These are phyloP conservation scores for Hydrophis major DNA, from an alignment of 2,797 vertebrate genomes.

Conservation along the genomic window DNA sequence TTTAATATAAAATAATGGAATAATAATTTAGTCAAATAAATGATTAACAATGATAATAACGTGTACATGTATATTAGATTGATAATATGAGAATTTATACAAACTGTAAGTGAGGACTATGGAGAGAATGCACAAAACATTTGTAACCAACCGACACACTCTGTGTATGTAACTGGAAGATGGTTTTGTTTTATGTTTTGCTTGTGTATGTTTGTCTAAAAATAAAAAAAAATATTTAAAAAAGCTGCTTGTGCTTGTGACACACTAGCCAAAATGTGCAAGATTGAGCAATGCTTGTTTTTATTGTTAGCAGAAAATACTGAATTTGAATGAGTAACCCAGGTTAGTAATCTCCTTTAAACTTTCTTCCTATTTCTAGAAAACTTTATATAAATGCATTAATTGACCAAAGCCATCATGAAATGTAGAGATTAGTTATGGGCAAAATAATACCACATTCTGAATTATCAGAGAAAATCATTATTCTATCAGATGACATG, in stretches of 20 bases:
- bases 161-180: no score
- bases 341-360: not conserved
- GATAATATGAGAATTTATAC: no score
- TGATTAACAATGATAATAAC: no score
- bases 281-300: not conserved
- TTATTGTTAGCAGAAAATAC: not conserved
- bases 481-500: not conserved
- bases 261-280: not conserved
- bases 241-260: not conserved
- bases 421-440: not conserved
- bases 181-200: no score
- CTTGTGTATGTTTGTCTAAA: no score
- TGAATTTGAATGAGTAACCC: not conserved
- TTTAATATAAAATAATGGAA: no score
- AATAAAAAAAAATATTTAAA: no score
- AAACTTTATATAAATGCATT: not conserved
- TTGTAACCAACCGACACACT: no score
- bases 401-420: not conserved
- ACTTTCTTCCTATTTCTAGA: not conserved
- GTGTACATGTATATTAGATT: no score
- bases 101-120: no score
- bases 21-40: no score
- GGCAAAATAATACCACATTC: not conserved
- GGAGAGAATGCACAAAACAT: no score
- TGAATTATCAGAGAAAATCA: not conserved